phyloP scores from a whole-genome alignment of 1,140 invertebrate genomes.

The Brachionus sp. region DNA sequence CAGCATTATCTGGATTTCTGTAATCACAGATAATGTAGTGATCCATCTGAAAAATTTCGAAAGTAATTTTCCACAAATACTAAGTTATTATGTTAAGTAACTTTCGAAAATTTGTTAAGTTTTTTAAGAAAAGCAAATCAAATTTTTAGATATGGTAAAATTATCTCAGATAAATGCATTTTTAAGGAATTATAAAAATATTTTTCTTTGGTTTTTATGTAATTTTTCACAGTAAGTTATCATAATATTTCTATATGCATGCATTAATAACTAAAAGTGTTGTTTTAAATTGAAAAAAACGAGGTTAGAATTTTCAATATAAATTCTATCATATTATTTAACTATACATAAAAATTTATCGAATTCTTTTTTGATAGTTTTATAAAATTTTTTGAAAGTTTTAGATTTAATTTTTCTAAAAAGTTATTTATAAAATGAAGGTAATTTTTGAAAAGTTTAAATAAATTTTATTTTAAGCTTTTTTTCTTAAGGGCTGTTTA shows the following conservation, averaged over 20 bases:
- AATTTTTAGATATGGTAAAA: not conserved
- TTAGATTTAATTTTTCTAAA: not conserved
- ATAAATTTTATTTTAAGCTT: not conserved
- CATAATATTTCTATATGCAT: not conserved
- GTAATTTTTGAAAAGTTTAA: not conserved
- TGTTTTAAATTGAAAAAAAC: slow-evolving; percentile 4
- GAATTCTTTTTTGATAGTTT: not conserved
- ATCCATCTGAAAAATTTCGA: too few species aligned
- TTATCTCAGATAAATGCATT: not conserved
- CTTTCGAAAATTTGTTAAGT: not conserved
- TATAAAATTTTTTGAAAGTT: not conserved
- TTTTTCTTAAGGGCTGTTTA: not conserved
- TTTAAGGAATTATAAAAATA: not conserved
- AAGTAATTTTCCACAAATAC: too few species aligned
- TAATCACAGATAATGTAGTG: too few species aligned
- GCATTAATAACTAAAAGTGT: not conserved
- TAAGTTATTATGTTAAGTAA: too few species aligned
- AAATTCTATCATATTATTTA: not conserved
- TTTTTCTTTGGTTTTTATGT: not conserved
- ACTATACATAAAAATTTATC: not conserved
- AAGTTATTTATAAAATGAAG: not conserved
- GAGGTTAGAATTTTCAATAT: not conserved
- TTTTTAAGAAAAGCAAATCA: not conserved
- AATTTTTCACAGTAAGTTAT: not conserved
- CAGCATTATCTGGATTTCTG: too few species aligned